Evolutionary conservation across 2,797 vertebrate species (phyloP), one percentile per base, ranked within the genome.

Genomic region (Mionectes olivaceus): DNA sequence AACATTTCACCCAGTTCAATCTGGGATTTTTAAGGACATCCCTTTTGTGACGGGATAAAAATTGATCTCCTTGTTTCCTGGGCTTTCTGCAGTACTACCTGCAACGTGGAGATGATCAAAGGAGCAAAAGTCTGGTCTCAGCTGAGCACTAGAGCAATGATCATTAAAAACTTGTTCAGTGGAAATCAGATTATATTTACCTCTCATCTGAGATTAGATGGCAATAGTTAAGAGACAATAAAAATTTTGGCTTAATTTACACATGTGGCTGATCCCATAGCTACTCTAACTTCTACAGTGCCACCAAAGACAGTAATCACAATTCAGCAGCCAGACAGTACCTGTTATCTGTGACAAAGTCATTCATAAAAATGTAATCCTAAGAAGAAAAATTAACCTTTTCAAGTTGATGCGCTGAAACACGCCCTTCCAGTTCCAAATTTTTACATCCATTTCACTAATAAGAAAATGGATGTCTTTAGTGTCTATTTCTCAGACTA

Each of bases 21-120:
- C 23, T 74, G 21, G 16, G 14, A 46, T 19, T 50, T 28, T 49
- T 64, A n/a, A 60, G 71, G 27, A 60, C 12, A 27, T 59, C 6
- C 3, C 2, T 77, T 63, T 69, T 11, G 11, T 55, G 17, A 18
- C 27, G 61, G 19, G n/a, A 39, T 19, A 47, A 63, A 78, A 56
- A 55, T 4, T 67, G 6, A 16, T 59, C 30, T 73, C 19, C 0
- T 0, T 30, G 3, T 65, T 83, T 30, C 69, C 19, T 30, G 65
- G 14, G 4, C 5, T 2, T 65, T 86, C 22, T 46, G 41, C 18
- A 56, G 13, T 39, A 50, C 25, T 47, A 22, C 19, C n/a, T 68
- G 35, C 57, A 78, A 57, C 7, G 22, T 3, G 25, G 25, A 80
- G 5, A 22, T 16, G 11, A 63, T 16, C 8, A 44, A 75, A 43